Evolutionary conservation across 2,888 invertebrate species (phyloP).

Genomic region (Ceratothoa steindachneri): DNA sequence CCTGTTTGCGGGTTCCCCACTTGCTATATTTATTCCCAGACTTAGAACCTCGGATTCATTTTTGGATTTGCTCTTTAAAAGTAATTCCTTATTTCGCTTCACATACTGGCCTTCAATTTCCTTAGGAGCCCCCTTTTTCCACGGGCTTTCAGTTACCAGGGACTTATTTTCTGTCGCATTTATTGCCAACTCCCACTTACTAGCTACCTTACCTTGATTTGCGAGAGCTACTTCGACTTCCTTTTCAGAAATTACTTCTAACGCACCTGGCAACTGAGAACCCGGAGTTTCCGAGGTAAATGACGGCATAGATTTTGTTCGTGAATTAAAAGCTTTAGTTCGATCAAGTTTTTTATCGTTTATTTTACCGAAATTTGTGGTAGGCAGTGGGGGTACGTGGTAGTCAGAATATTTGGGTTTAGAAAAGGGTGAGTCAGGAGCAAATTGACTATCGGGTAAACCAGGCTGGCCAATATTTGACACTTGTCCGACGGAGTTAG

Average conservation of each 20-base stretch:
- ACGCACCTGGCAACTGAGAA: slow-evolving; percentile 23
- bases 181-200: slow-evolving; percentile 40
- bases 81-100: slow-evolving; percentile 24
- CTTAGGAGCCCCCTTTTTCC: slow-evolving; percentile 31
- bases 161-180: slow-evolving; percentile 4
- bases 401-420: slow-evolving; percentile 7
- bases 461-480: not conserved
- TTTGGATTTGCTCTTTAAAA: slow-evolving; percentile 14
- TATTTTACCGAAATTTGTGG: slow-evolving; percentile 10
- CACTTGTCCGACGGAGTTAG: not conserved
- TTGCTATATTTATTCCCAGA: not conserved
- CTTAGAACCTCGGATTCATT: not conserved
- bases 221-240: not conserved
- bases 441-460: not conserved
- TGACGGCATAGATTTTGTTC: slow-evolving; percentile 2
- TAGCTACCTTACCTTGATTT: slow-evolving; percentile 38
- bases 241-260: slow-evolving; percentile 16
- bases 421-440: not conserved
- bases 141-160: slow-evolving; percentile 29
- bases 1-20: not conserved
- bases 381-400: slow-evolving; percentile 25
- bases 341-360: not conserved
- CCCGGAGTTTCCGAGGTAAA: slow-evolving; percentile 7
- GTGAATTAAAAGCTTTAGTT: slow-evolving; percentile 9
- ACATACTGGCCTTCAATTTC: slow-evolving; percentile 38